phyloP scores from a whole-genome alignment of 2,888 invertebrate genomes.

The Oasisia sp. region DNA sequence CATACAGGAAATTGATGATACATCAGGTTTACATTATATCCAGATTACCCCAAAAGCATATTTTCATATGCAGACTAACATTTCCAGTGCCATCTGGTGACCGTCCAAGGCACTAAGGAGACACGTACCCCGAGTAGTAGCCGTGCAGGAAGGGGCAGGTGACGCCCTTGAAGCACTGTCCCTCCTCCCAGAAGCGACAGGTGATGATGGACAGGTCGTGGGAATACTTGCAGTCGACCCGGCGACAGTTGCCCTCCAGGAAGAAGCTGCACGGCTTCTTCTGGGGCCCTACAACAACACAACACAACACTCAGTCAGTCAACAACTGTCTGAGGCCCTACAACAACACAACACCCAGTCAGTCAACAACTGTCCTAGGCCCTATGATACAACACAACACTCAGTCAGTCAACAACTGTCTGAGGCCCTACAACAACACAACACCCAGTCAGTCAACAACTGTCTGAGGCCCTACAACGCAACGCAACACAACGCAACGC shows the following conservation, averaged over 20 bases:
- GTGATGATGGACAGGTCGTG: conserved; percentile 68
- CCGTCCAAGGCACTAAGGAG: not conserved
- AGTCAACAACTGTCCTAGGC: too few relatives aligned
- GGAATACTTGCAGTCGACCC: conserved; percentile 68
- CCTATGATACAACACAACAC: conserved; percentile 39
- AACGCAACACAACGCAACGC: too few relatives aligned
- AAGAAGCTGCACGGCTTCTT: conserved; percentile 67
- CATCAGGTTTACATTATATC: too few relatives aligned
- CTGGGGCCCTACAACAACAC: conserved; percentile 41
- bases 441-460: too few relatives aligned
- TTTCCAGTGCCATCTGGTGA: not conserved
- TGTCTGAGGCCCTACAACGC: too few relatives aligned
- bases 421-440: too few relatives aligned
- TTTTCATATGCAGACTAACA: not conserved
- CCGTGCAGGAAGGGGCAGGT: conserved; percentile 61
- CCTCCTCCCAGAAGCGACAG: conserved; percentile 68
- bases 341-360: too few relatives aligned
- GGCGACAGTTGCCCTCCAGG: conserved; percentile 67
- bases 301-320: conserved; percentile 6
- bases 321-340: conserved; percentile 39
- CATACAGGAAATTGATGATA: too few relatives aligned
- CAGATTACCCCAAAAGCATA: too few relatives aligned
- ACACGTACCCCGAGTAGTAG: conserved; percentile 20
- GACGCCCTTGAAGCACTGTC: conserved; percentile 67
- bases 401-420: too few relatives aligned